These are phyloP conservation scores for Pimephales promelas DNA, from an alignment of 2,113 vertebrate species.

Conservation along the genomic window DNA sequence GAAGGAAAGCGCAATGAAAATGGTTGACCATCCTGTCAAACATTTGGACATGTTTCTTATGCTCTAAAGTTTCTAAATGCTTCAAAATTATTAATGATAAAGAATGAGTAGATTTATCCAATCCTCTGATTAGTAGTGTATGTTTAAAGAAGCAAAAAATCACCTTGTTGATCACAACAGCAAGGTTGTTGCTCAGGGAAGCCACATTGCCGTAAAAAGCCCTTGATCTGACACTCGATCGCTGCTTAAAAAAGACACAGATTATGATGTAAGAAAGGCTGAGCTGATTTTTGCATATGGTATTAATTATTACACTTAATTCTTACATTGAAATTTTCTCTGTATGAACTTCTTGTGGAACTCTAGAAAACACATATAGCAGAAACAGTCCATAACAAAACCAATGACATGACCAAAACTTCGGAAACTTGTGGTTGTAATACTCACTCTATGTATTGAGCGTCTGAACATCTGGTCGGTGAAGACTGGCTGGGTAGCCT, in stretches of 20 bases:
- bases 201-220: background rate
- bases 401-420: background rate
- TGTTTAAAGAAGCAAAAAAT: background rate
- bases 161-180: conserved; percentile 28
- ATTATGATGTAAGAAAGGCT: background rate
- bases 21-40: background rate
- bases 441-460: background rate
- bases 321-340: background rate
- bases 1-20: background rate
- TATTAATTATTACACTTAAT: background rate
- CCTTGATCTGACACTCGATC: background rate
- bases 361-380: background rate
- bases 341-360: conserved; percentile 25
- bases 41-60: background rate
- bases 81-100: background rate
- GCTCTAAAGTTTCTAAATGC: background rate
- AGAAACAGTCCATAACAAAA: background rate
- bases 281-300: background rate
- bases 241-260: conserved; percentile 2
- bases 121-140: background rate
- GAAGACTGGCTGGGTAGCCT: background rate
- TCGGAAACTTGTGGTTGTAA: background rate
- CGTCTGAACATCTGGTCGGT: background rate
- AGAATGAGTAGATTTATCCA: background rate
- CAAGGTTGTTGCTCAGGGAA: background rate